Evolutionary conservation across 2,888 invertebrate species (phyloP).

Genomic region (Linyphia triangularis): DNA sequence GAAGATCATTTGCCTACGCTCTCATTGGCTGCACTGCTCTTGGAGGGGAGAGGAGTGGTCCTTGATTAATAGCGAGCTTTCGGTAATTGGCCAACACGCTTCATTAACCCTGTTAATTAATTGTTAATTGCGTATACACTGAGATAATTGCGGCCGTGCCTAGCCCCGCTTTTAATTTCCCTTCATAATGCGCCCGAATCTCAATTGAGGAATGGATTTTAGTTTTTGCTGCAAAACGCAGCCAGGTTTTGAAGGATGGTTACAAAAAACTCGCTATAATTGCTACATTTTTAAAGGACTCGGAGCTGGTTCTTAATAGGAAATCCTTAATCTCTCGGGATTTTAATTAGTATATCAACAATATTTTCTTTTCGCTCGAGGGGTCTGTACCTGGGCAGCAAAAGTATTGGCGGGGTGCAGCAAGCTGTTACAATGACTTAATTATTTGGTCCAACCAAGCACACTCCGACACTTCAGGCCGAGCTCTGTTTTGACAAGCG

Average conservation of each 20-base stretch:
- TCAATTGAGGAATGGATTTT: conserved; percentile 56
- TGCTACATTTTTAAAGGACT: conserved; percentile 56
- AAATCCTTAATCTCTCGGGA: conserved; percentile 69
- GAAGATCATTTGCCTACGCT: conserved; percentile 72
- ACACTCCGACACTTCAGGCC: conserved; percentile 71
- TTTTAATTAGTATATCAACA: conserved; percentile 74
- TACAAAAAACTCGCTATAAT: conserved; percentile 46
- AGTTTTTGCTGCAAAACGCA: conserved; percentile 39
- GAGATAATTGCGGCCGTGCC: conserved; percentile 72
- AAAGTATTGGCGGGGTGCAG: conserved; percentile 60
- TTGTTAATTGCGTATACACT: conserved; percentile 75
- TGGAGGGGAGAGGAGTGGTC: conserved; percentile 50
- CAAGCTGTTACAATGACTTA: conserved; percentile 75
- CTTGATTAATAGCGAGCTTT: conserved; percentile 73
- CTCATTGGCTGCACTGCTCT: conserved; percentile 60
- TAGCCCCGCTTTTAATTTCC: conserved; percentile 66
- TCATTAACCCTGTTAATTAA: conserved; percentile 74
- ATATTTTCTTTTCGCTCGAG: conserved; percentile 67
- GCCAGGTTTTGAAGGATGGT: conserved; percentile 29
- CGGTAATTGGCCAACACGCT: conserved; percentile 72
- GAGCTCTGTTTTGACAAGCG: conserved; percentile 69
- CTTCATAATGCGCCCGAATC: conserved; percentile 52
- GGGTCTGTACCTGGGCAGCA: conserved; percentile 40
- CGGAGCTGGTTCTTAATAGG: conserved; percentile 62
- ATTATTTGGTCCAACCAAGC: conserved; percentile 72